phyloP scores from a whole-genome alignment of 2,888 invertebrate genomes.

The Sphaerophoria rueppellii region DNA sequence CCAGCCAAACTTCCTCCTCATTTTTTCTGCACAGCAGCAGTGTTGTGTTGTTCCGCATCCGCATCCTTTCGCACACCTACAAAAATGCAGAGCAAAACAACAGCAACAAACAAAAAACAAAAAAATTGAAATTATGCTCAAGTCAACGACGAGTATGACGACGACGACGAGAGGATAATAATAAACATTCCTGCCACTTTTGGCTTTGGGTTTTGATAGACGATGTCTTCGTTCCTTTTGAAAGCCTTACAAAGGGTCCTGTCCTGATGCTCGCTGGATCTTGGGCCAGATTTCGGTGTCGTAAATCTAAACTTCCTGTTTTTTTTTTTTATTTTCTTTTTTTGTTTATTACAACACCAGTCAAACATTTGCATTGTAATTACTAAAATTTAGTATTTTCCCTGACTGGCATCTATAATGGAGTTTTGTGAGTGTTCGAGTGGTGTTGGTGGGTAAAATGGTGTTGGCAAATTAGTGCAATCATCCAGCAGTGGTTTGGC shows the following conservation, averaged over 20 bases:
- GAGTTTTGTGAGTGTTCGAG: conserved; percentile 46
- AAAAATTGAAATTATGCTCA: conserved; percentile 44
- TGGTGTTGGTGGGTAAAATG: conserved; percentile 30
- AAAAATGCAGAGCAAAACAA: no score
- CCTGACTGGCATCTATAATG: conserved; percentile 45
- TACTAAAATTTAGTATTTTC: conserved; percentile 69
- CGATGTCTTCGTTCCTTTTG: background rate
- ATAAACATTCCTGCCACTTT: conserved; percentile 40
- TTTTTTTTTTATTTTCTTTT: background rate
- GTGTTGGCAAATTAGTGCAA: conserved; percentile 65
- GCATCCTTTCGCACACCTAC: no score
- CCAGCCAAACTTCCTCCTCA: conserved; percentile 41
- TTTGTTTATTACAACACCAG: background rate
- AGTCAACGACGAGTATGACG: conserved; percentile 9
- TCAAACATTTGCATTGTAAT: conserved; percentile 55
- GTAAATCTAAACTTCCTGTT: conserved; percentile 49
- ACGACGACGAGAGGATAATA: conserved; percentile 24
- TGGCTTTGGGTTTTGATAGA: background rate
- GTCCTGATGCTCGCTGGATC: background rate
- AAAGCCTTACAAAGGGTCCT: no score
- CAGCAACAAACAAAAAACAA: conserved; percentile 32
- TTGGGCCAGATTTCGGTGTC: conserved; percentile 34
- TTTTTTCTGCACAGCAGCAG: background rate
- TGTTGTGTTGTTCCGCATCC: background rate
- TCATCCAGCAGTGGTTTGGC: conserved; percentile 13